phyloP scores from a whole-genome alignment of 2,113 vertebrate species.

The Nannospalax galili region DNA sequence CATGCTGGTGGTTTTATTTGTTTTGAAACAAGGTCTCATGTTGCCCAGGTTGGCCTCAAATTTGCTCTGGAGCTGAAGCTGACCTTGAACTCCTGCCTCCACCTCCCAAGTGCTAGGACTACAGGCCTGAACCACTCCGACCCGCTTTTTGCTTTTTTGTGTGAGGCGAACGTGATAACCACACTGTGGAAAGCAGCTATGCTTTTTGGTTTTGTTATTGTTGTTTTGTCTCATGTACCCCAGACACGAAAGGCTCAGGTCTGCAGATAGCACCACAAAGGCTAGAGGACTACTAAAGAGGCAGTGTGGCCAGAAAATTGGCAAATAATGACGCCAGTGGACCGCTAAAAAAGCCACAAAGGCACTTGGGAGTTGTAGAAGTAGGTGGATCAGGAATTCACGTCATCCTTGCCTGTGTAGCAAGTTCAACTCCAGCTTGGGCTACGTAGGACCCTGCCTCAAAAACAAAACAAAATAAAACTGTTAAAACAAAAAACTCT shows the following conservation, averaged over 20 bases:
- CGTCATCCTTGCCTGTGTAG: no score
- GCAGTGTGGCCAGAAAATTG: neutral
- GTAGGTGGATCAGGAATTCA: neutral
- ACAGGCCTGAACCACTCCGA: neutral
- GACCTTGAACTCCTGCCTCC: neutral
- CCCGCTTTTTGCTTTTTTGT: no score
- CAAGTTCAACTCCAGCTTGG: neutral
- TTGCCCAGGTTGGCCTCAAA: neutral
- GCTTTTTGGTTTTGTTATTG: no score
- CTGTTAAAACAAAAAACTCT: no score
- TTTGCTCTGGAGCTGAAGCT: neutral
- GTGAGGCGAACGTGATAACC: no score
- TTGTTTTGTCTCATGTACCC: neutral
- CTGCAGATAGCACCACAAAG: neutral
- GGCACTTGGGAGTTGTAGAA: neutral
- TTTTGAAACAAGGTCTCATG: no score
- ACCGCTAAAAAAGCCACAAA: constrained; percentile 24
- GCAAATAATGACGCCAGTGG: neutral
- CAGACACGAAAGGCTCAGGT: constrained; percentile 8
- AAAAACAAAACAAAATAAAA: neutral
- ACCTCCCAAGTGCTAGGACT: neutral
- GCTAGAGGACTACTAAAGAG: neutral
- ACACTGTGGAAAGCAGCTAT: no score
- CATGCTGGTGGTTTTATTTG: no score
- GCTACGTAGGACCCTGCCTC: neutral